These are phyloP conservation scores for Polyodon spathula DNA, from an alignment of 2,113 vertebrate genomes.

Conservation along the genomic window DNA sequence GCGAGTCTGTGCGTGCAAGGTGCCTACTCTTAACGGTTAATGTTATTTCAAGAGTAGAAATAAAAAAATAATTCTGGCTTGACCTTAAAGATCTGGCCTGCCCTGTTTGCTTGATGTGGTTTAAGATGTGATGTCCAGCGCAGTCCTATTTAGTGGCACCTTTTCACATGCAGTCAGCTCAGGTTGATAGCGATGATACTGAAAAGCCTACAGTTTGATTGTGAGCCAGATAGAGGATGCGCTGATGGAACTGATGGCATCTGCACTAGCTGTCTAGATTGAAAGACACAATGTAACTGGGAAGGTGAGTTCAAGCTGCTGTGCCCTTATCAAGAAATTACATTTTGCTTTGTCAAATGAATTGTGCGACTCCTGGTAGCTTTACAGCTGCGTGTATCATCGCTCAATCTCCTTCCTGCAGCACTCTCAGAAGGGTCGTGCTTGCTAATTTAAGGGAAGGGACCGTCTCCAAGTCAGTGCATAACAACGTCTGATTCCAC, in stretches of 20 bases:
- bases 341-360: conserved; percentile 54
- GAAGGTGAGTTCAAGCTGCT: conserved; percentile 27
- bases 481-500: too few species aligned
- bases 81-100: conserved; percentile 54
- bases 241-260: conserved; percentile 49
- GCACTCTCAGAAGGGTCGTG: too few species aligned
- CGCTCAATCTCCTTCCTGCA: too few species aligned
- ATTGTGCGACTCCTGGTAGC: conserved; percentile 30
- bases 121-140: conserved; percentile 57
- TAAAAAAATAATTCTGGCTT: conserved; percentile 37
- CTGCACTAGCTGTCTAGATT: conserved; percentile 48
- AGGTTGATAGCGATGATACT: conserved; percentile 44
- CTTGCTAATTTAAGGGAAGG: too few species aligned
- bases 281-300: conserved; percentile 35
- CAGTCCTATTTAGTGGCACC: conserved; percentile 54
- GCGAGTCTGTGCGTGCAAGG: conserved; percentile 7
- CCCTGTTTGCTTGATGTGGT: conserved; percentile 56
- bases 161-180: conserved; percentile 55
- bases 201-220: conserved; percentile 52
- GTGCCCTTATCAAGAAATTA: conserved; percentile 51
- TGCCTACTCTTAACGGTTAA: not conserved
- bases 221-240: conserved; percentile 41
- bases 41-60: conserved; percentile 22
- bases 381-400: too few species aligned
- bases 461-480: too few species aligned